A percentile compares a stretch with the other conserved stretches of the same genome.
Conservation (phyloP, 1,140 invertebrate species). For the Lucilia cuprina region DNA sequence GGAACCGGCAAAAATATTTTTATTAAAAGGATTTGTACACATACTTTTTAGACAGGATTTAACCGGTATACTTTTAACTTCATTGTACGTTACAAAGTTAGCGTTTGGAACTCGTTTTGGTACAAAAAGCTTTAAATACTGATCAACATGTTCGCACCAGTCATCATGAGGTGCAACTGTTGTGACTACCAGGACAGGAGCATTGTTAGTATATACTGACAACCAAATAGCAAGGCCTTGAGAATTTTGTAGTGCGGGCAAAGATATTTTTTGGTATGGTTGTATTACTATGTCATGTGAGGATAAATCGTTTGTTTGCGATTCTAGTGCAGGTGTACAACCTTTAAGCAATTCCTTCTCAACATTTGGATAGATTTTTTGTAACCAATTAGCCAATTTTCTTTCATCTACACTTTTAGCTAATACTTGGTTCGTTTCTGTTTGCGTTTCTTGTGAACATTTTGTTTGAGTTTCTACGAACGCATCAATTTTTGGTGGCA, state of each 20-base stretch:
- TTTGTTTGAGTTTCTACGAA: slow-evolving; percentile 43
- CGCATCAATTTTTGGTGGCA: slow-evolving; percentile 41
- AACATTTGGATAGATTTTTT: slow-evolving; percentile 51
- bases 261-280: slow-evolving; percentile 51
- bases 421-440: slow-evolving; percentile 39
- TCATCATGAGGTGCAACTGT: slow-evolving; percentile 55
- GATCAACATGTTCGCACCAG: slow-evolving; percentile 59
- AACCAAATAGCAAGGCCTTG: slow-evolving; percentile 57
- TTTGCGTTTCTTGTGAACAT: slow-evolving; percentile 47
- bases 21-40: slow-evolving; percentile 52
- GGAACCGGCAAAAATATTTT: slow-evolving; percentile 56
- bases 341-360: slow-evolving; percentile 52
- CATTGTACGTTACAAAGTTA: slow-evolving; percentile 48
- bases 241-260: slow-evolving; percentile 43
- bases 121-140: slow-evolving; percentile 50
- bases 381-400: slow-evolving; percentile 52
- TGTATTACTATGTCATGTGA: slow-evolving; percentile 44
- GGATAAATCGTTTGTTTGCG: background rate
- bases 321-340: slow-evolving; percentile 48
- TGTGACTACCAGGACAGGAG: slow-evolving; percentile 51
- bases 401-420: slow-evolving; percentile 45
- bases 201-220: slow-evolving; percentile 57
- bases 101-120: slow-evolving; percentile 50
- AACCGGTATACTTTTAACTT: slow-evolving; percentile 46
- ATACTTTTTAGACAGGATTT: slow-evolving; percentile 55